Percentiles rank a stretch among this genome's conserved stretches.
These are phyloP conservation scores for Coregonus sp. DNA, from an alignment of 2,797 vertebrate genomes.

Conservation along the genomic window DNA sequence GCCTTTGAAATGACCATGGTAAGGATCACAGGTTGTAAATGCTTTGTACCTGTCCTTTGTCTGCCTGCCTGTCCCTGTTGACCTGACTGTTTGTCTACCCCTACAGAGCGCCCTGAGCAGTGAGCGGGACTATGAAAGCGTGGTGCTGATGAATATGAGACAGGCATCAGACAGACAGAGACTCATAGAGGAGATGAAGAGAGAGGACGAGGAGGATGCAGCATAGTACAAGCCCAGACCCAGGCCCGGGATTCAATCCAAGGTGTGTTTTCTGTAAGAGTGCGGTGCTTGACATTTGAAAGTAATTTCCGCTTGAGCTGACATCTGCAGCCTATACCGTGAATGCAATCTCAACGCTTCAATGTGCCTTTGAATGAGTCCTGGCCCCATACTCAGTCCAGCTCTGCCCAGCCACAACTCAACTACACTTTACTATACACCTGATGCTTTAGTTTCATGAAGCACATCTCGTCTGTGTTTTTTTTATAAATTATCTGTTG, in stretches of 20 bases:
- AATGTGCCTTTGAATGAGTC: background rate
- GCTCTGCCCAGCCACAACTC: slow-evolving; percentile 11
- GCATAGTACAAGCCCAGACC: slow-evolving; percentile 7
- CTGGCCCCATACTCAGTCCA: slow-evolving; percentile 41
- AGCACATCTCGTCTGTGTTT: slow-evolving; percentile 30
- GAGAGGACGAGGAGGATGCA: slow-evolving; percentile 80
- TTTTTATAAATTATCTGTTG: slow-evolving; percentile 20
- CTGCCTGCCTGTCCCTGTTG: background rate
- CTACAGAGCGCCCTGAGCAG: slow-evolving; percentile 79
- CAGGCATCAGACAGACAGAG: slow-evolving; percentile 92
- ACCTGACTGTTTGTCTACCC: slow-evolving; percentile 24
- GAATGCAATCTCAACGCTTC: background rate
- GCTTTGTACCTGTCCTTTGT: background rate
- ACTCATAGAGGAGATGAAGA: slow-evolving; percentile 87
- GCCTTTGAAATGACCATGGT: background rate
- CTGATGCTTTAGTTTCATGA: slow-evolving; percentile 54
- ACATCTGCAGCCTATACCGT: background rate
- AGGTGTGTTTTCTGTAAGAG: background rate
- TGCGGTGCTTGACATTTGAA: background rate
- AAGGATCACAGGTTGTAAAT: background rate
- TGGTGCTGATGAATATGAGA: slow-evolving; percentile 97
- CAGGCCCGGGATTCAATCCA: background rate
- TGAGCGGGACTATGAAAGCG: slow-evolving; percentile 90
- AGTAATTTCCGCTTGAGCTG: background rate
- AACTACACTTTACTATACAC: background rate